Percentiles rank a stretch among this genome's conserved stretches.
Evolutionary conservation across 2,113 vertebrate species (phyloP).

Genomic region (Nymphicus hollandicus): DNA sequence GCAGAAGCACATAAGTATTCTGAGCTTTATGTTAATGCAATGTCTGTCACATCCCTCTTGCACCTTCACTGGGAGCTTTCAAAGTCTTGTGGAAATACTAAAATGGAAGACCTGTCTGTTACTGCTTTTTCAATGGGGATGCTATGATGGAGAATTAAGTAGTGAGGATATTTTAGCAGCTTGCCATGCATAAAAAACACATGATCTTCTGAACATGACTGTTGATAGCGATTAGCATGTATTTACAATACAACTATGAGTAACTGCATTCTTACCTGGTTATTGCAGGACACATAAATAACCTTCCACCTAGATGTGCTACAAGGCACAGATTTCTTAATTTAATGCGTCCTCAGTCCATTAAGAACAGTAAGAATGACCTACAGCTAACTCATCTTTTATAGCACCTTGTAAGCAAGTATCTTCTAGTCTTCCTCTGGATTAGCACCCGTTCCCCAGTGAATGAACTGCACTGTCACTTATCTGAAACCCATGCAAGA

Average conservation of each 20-base stretch:
- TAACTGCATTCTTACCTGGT: slow-evolving; percentile 20
- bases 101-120: slow-evolving; percentile 8
- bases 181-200: background rate
- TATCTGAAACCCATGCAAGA: background rate
- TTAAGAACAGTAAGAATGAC: background rate
- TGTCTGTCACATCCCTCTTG: slow-evolving; percentile 37
- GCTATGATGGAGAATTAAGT: background rate
- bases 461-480: background rate
- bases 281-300: background rate
- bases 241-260: background rate
- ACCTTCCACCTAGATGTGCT: background rate
- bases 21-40: slow-evolving; percentile 8
- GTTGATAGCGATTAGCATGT: slow-evolving; percentile 7
- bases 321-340: background rate
- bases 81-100: background rate
- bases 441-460: background rate
- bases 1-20: background rate
- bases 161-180: slow-evolving; percentile 4
- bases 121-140: background rate
- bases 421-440: background rate
- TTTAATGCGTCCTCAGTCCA: background rate
- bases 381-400: background rate
- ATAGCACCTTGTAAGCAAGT: background rate
- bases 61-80: background rate
- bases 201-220: background rate